Evolutionary conservation across 1,140 invertebrate genomes (phyloP).

Genomic region (Pissodes strobi): DNA sequence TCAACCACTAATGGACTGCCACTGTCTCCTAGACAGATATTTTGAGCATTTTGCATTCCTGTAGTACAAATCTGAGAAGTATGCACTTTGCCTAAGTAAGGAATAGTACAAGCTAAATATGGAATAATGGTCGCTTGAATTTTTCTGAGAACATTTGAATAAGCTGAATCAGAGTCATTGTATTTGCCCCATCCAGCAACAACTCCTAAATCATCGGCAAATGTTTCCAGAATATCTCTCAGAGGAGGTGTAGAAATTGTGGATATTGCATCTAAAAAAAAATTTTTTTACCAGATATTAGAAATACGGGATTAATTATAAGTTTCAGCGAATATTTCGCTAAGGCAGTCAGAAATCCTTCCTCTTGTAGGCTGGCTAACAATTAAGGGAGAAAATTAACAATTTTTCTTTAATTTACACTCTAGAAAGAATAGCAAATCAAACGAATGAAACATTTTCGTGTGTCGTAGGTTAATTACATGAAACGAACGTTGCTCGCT

Average conservation of each 20-base stretch:
- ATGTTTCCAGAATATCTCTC: conserved; percentile 52
- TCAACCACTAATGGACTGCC: conserved; percentile 57
- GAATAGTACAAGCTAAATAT: conserved; percentile 46
- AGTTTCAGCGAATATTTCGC: too few relatives aligned
- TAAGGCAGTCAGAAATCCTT: too few relatives aligned
- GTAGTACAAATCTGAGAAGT: conserved; percentile 58
- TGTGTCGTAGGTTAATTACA: too few relatives aligned
- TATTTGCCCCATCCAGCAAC: conserved; percentile 61
- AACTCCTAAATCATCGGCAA: conserved; percentile 54
- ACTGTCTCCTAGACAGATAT: conserved; percentile 57
- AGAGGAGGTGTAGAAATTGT: conserved; percentile 55
- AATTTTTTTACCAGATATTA: background rate
- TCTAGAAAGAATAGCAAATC: too few relatives aligned
- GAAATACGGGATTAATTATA: too few relatives aligned
- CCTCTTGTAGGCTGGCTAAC: too few relatives aligned
- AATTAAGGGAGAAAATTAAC: too few relatives aligned
- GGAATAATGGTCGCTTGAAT: conserved; percentile 46
- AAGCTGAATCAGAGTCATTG: conserved; percentile 47
- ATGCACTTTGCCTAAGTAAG: conserved; percentile 49
- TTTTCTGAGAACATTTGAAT: conserved; percentile 48
- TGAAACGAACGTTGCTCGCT: too few relatives aligned
- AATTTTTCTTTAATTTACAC: too few relatives aligned
- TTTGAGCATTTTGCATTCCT: conserved; percentile 54
- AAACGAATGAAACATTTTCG: too few relatives aligned
- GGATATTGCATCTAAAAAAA: conserved; percentile 24